Evolutionary conservation across 2,797 vertebrate genomes (phyloP), one percentile per base, ranked within the genome.

Genomic region (Peromyscus attwateri): DNA sequence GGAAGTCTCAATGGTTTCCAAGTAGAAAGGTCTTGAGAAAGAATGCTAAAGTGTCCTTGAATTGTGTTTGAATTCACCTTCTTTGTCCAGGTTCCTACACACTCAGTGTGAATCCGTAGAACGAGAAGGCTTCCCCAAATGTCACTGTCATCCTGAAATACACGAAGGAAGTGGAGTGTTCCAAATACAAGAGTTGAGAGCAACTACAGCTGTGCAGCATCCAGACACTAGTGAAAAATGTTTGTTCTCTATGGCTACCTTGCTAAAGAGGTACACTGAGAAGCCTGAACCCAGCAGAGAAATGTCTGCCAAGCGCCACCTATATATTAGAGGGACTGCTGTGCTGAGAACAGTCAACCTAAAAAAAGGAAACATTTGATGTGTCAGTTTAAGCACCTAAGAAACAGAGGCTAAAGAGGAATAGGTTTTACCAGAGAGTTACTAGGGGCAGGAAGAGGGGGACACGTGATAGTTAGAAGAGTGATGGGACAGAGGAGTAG

Each of bases 41-140:
- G 43, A 90, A 77, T 84, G 10, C 17, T 88, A 31, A 91, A 21
- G 11, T 4, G 40, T 62, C 23, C 29, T 71, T 89, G 64, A 83
- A 79, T 94, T 91, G 55, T 87, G 49, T 92, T 92, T 89, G 91
- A 73, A 81, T 91, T 37, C 64, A 37, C 40, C n/a, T 7, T 64
- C 55, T 82, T 95, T n/a, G 17, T 89, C 82, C 95, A 40, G 25
- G 68, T 90, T 95, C 49, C 77, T 70, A 9, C 52, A 55, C 40
- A 40, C 29, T 87, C 46, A 46, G 34, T 73, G 68, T 90, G 52
- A 91, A 89, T 84, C 92, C 66, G 64, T 25, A 84, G n/a, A 94
- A 49, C 52, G 31, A 75, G 46, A 90, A 25, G 52, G 7, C 29
- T 90, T 21, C 34, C 70, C 64, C 25, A 81, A 93, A 93, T 46